A percentile compares a stretch with the other conserved stretches of the same genome.
phyloP scores from a whole-genome alignment of 2,797 vertebrate genomes.

The Thripadectes ignobilis region DNA sequence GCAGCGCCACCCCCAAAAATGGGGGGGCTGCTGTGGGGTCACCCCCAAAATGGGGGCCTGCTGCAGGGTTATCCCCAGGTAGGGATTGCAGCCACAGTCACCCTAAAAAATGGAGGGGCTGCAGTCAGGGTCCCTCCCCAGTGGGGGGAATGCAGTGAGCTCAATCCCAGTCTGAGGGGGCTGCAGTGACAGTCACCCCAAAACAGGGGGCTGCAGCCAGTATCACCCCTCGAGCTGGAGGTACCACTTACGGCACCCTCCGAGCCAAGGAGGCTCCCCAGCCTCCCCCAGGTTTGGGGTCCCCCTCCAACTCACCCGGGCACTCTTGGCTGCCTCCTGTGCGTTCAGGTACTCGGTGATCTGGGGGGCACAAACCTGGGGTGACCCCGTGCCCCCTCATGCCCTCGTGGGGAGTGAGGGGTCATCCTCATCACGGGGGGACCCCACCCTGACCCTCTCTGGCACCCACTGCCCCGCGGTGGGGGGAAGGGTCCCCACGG shows the following conservation, averaged over 20 bases:
- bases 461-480: not conserved
- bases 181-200: too few relatives aligned
- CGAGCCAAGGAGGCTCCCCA: not conserved
- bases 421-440: not conserved
- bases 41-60: too few relatives aligned
- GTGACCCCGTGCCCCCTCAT: not conserved
- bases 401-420: not conserved
- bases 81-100: not conserved
- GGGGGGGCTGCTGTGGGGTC: too few relatives aligned
- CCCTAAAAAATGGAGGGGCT: not conserved
- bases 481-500: not conserved
- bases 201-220: not conserved
- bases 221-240: not conserved
- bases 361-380: constrained; percentile 61
- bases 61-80: too few relatives aligned
- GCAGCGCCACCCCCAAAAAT: not conserved
- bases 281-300: not conserved
- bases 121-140: not conserved
- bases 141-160: too few relatives aligned
- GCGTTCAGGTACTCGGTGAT: constrained; percentile 92
- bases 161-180: too few relatives aligned
- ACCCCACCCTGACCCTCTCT: not conserved
- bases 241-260: not conserved
- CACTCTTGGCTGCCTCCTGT: constrained; percentile 93
- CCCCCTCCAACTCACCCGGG: constrained; percentile 82